phyloP scores from a whole-genome alignment of 2,888 invertebrate species.

The Stratiomys singularior region DNA sequence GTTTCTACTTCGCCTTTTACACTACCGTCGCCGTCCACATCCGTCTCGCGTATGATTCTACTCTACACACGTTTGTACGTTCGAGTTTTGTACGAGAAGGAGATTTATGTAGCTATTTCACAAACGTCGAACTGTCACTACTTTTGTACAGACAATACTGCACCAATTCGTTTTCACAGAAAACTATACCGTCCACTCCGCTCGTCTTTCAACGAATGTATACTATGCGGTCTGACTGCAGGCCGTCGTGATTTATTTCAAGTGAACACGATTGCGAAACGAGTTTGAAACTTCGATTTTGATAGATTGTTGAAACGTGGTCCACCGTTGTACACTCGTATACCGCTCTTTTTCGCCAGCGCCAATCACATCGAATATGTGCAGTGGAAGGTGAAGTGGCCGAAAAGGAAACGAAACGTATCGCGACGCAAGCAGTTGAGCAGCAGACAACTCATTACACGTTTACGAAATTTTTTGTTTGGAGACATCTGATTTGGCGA shows the following conservation, averaged over 20 bases:
- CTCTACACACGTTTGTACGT: constrained; percentile 4
- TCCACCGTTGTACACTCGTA: neutral
- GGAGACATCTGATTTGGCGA: neutral
- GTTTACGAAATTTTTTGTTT: constrained; percentile 26
- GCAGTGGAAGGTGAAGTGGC: neutral
- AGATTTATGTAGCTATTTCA: neutral
- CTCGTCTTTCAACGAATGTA: too few relatives aligned
- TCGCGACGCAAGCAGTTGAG: constrained; percentile 16
- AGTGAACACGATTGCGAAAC: neutral
- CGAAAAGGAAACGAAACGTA: constrained; percentile 3
- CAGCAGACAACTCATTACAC: constrained; percentile 44
- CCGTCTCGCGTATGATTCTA: constrained; percentile 19
- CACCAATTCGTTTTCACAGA: neutral
- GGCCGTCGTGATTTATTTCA: neutral
- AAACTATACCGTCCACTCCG: neutral
- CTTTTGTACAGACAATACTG: neutral
- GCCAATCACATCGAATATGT: neutral
- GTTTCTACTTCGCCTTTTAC: constrained; percentile 9
- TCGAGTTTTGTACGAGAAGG: too few relatives aligned
- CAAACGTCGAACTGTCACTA: constrained; percentile 21
- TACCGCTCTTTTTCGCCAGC: constrained; percentile 33
- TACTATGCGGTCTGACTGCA: too few relatives aligned
- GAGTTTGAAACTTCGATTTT: neutral
- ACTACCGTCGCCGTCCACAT: constrained; percentile 33
- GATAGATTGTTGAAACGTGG: constrained; percentile 23